These are phyloP conservation scores for Folsomia manolachei DNA, from an alignment of 2,888 invertebrate genomes.

Conservation along the genomic window DNA sequence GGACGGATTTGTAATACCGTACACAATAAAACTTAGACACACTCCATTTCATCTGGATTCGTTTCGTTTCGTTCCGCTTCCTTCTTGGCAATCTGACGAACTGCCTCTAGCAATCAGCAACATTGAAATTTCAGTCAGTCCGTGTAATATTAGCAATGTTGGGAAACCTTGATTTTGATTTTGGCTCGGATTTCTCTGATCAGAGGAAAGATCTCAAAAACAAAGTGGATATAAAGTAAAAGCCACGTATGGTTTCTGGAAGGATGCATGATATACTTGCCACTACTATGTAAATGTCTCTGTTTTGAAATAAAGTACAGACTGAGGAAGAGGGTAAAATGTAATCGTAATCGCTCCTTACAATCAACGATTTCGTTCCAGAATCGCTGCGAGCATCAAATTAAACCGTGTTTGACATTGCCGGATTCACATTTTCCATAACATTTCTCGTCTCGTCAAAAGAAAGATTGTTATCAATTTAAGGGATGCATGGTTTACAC, in stretches of 20 bases:
- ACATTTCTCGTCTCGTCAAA: not conserved
- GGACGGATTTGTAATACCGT: not conserved
- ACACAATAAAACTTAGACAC: not conserved
- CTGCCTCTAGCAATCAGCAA: not conserved
- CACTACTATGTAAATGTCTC: too few species aligned
- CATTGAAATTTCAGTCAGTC: not conserved
- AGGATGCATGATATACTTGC: not conserved
- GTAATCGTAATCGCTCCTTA: not conserved
- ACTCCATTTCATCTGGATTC: constrained; percentile 3
- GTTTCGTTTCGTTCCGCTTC: too few species aligned
- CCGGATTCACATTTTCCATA: not conserved
- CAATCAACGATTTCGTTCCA: not conserved
- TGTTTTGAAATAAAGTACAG: not conserved
- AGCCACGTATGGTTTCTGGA: not conserved
- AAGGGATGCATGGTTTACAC: not conserved
- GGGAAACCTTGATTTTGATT: not conserved
- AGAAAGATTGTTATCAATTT: not conserved
- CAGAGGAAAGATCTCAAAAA: not conserved
- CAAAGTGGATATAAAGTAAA: not conserved
- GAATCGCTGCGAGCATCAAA: constrained; percentile 7
- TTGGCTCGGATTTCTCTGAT: not conserved
- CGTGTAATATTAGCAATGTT: not conserved
- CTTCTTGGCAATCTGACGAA: not conserved
- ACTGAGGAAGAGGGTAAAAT: too few species aligned
- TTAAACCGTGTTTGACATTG: constrained; percentile 1